Conservation (phyloP, 2,797 vertebrate genomes). For the Poliocrania exsul region DNA sequence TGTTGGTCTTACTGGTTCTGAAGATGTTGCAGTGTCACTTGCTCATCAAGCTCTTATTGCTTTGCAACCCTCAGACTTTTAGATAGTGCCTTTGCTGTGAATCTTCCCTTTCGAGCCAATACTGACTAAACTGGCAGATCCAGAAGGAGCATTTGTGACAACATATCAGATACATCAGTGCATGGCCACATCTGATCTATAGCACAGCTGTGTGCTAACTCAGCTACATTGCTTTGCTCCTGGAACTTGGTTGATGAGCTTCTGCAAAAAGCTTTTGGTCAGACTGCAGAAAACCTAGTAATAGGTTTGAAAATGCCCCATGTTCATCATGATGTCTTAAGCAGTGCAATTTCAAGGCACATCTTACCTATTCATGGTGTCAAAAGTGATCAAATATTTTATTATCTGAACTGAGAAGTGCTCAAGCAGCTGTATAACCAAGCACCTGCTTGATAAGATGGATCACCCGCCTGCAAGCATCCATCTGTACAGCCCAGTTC, state of each 20-base stretch:
- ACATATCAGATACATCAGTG: not conserved
- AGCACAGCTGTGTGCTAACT: accelerated
- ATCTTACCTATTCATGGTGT: not conserved
- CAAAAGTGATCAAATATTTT: not conserved
- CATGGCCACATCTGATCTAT: not conserved
- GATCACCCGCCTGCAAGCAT: accelerated
- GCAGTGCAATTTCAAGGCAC: not conserved
- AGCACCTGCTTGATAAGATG: not conserved
- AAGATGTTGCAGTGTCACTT: not conserved
- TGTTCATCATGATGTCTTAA: not conserved
- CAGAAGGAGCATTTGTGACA: not conserved
- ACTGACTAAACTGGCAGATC: not conserved
- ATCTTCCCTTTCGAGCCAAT: not conserved
- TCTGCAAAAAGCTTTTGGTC: not conserved
- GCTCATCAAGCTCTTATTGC: not conserved
- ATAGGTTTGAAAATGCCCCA: not conserved
- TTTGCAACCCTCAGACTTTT: not conserved
- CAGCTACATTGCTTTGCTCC: not conserved
- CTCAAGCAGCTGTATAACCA: not conserved
- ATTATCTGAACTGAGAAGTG: not conserved
- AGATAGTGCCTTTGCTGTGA: not conserved
- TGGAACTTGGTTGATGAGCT: not conserved
- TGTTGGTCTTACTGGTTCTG: not conserved
- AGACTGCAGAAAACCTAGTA: not conserved
- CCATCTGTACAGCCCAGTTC: not conserved